phyloP scores from a whole-genome alignment of 2,113 vertebrate species.

The Clarias macrocephalus region DNA sequence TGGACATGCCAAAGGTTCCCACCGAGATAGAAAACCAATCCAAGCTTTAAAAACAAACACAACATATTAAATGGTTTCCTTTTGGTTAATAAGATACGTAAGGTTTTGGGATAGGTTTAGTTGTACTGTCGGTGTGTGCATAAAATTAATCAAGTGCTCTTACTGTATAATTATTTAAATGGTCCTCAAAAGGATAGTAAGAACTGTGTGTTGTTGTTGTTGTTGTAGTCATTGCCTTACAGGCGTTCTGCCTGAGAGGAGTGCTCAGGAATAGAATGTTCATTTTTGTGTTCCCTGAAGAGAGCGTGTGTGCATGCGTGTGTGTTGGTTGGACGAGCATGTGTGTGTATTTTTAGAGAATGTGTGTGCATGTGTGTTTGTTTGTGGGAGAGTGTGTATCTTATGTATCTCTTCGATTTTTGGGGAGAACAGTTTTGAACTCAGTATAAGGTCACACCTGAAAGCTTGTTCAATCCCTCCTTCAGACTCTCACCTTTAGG shows the following conservation, averaged over 20 bases:
- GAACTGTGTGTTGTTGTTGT: background rate
- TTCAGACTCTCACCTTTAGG: background rate
- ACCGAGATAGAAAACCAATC: background rate
- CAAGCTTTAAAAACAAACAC: background rate
- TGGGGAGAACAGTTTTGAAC: conserved; percentile 7
- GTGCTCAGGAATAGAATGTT: conserved; percentile 21
- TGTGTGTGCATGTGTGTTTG: conserved; percentile 28
- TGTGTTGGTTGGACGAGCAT: conserved; percentile 11
- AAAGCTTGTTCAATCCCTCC: background rate
- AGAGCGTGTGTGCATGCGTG: conserved; percentile 23
- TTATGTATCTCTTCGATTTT: background rate
- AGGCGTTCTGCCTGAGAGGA: background rate
- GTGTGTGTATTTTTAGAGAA: background rate
- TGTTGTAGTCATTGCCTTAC: conserved; percentile 1
- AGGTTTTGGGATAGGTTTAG: background rate
- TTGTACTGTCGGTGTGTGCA: background rate
- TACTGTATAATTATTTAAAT: background rate
- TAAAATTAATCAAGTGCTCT: background rate
- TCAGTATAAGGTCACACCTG: conserved; percentile 9
- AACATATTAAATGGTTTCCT: background rate
- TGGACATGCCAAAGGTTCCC: background rate
- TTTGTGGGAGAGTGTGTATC: conserved; percentile 33
- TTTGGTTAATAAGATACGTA: background rate
- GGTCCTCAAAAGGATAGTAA: background rate
- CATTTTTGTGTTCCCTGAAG: conserved; percentile 22